Percentiles rank a stretch among this genome's conserved stretches.
These are phyloP conservation scores for Xestia ashworthii DNA, from an alignment of 2,888 invertebrate species.

Conservation along the genomic window DNA sequence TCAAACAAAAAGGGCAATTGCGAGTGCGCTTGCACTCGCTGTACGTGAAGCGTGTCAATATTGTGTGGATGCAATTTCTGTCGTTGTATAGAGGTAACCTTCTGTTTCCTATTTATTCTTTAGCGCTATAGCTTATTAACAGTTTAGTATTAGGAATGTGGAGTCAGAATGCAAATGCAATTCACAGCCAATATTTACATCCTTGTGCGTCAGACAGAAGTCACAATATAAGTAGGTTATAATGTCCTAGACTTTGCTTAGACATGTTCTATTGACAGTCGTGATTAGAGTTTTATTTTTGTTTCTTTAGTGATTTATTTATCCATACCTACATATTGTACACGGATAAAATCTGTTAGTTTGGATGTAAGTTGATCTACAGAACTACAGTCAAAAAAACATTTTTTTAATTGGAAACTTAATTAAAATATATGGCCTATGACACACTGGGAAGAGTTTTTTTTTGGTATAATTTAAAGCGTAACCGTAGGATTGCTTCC, in stretches of 20 bases:
- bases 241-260: slow-evolving; percentile 36
- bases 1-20: neutral
- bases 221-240: slow-evolving; percentile 13
- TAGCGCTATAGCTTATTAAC: slow-evolving; percentile 32
- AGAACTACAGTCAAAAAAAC: too few species aligned
- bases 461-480: too few species aligned
- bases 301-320: too few species aligned
- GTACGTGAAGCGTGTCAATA: neutral
- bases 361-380: too few species aligned
- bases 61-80: neutral
- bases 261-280: slow-evolving; percentile 5
- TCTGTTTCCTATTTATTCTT: neutral
- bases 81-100: neutral
- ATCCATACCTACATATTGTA: too few species aligned
- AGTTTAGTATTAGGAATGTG: slow-evolving; percentile 33
- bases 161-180: slow-evolving; percentile 48
- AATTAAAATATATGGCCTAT: too few species aligned
- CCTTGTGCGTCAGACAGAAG: slow-evolving; percentile 33
- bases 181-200: slow-evolving; percentile 50
- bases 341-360: too few species aligned
- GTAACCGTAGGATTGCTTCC: too few species aligned
- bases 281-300: neutral
- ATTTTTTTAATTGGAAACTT: too few species aligned
- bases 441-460: too few species aligned
- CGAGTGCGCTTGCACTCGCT: neutral